These are phyloP conservation scores for Clarias macrocephalus DNA, from an alignment of 2,113 vertebrate species.

Conservation along the genomic window DNA sequence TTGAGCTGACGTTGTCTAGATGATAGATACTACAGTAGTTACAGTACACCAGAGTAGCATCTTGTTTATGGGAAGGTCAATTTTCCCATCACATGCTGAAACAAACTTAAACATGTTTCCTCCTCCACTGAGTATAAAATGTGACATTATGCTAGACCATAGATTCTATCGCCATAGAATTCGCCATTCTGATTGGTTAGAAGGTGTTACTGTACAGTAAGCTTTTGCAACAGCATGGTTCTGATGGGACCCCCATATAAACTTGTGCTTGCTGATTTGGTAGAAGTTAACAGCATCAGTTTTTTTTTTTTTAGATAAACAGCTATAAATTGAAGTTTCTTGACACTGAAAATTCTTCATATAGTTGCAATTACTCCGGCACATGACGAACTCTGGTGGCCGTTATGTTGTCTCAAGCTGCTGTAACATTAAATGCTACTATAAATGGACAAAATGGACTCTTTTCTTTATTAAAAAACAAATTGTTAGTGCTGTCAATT, in stretches of 20 bases:
- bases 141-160: not conserved
- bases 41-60: not conserved
- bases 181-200: not conserved
- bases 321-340: not conserved
- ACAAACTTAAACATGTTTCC: not conserved
- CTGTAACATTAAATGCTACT: not conserved
- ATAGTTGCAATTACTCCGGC: not conserved
- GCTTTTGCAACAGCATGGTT: not conserved
- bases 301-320: not conserved
- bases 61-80: not conserved
- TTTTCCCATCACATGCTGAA: not conserved
- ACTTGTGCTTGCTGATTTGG: not conserved
- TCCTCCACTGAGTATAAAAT: not conserved
- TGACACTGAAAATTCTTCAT: not conserved
- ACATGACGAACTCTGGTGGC: not conserved
- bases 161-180: not conserved
- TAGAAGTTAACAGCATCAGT: not conserved
- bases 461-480: not conserved
- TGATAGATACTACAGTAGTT: not conserved
- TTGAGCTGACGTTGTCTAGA: not conserved
- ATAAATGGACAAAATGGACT: not conserved
- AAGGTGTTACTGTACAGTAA: not conserved
- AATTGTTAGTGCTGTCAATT: not conserved
- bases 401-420: not conserved
- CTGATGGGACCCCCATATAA: not conserved